These are phyloP conservation scores for Boulengeromyrus knoepffleri DNA, from an alignment of 2,113 vertebrate genomes.

Conservation along the genomic window DNA sequence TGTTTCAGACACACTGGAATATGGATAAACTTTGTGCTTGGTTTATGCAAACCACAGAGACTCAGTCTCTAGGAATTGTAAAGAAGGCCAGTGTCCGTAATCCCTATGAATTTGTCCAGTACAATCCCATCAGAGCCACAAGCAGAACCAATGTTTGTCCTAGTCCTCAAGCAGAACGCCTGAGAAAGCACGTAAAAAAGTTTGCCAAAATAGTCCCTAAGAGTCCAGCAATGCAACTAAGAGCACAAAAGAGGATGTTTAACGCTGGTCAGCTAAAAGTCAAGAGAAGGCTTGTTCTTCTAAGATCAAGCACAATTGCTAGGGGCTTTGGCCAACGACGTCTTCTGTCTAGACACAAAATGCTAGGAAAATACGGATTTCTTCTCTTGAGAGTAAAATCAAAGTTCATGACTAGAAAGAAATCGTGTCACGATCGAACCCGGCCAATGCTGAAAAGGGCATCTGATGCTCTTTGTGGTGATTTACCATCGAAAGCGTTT, in stretches of 20 bases:
- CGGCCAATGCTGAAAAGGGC: background rate
- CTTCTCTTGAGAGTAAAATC: slow-evolving; percentile 45
- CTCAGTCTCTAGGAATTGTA: slow-evolving; percentile 82
- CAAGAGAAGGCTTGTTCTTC: slow-evolving; percentile 61
- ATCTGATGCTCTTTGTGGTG: background rate
- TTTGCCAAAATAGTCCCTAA: slow-evolving; percentile 86
- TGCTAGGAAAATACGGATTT: slow-evolving; percentile 40
- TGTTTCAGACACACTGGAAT: slow-evolving; percentile 84
- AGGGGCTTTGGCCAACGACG: background rate
- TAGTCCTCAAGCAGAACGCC: slow-evolving; percentile 70
- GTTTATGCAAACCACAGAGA: slow-evolving; percentile 99
- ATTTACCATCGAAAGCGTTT: background rate
- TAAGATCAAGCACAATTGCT: background rate
- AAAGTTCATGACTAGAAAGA: slow-evolving; percentile 49
- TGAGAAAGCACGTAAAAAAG: slow-evolving; percentile 90
- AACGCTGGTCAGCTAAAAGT: slow-evolving; percentile 53
- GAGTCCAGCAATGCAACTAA: slow-evolving; percentile 69
- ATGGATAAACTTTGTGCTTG: slow-evolving; percentile 82
- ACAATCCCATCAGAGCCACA: slow-evolving; percentile 61
- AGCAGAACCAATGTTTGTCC: slow-evolving; percentile 60
- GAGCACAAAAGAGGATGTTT: slow-evolving; percentile 60
- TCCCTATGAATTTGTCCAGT: slow-evolving; percentile 75
- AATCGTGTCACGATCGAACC: background rate
- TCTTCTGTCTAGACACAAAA: slow-evolving; percentile 12
- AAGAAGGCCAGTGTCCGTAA: slow-evolving; percentile 84